A percentile compares a stretch with the other conserved stretches of the same genome.
These are phyloP conservation scores for Carcinoscorpius rotundicauda DNA, from an alignment of 1,140 invertebrate species.

Conservation along the genomic window DNA sequence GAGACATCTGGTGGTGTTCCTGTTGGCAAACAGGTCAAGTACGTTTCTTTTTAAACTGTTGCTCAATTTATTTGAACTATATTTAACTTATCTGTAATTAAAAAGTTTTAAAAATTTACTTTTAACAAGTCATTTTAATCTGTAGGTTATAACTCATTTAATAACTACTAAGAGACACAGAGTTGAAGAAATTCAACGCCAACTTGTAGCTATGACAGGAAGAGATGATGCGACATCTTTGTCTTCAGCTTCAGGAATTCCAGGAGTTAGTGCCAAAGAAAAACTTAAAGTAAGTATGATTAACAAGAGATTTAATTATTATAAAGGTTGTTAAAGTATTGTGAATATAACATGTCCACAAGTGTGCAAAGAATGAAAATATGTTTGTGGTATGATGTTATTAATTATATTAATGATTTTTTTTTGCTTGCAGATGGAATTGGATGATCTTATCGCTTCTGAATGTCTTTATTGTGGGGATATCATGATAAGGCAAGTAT, in stretches of 20 bases:
- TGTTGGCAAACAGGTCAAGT: no score
- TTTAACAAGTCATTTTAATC: no score
- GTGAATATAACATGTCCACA: conserved; percentile 36
- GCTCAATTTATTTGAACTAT: no score
- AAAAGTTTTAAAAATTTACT: no score
- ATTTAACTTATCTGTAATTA: no score
- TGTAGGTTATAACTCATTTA: no score
- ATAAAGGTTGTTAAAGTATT: no score
- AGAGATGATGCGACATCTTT: conserved; percentile 41
- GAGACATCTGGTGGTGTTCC: no score
- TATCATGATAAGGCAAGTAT: conserved; percentile 54
- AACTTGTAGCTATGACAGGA: conserved; percentile 33
- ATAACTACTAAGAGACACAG: conserved; percentile 31
- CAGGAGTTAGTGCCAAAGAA: conserved; percentile 16
- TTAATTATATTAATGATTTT: neutral
- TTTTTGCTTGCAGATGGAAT: conserved; percentile 49
- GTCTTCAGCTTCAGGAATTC: conserved; percentile 39
- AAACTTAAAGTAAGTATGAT: conserved; percentile 1
- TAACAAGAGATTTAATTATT: neutral
- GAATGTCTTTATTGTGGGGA: conserved; percentile 92
- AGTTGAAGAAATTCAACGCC: conserved; percentile 42
- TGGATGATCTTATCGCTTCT: conserved; percentile 77
- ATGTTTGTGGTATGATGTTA: neutral
- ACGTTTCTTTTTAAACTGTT: no score
- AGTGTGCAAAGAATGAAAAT: conserved; percentile 2